phyloP scores from a whole-genome alignment of 1,140 invertebrate genomes.

The Drosophila carrolli region DNA sequence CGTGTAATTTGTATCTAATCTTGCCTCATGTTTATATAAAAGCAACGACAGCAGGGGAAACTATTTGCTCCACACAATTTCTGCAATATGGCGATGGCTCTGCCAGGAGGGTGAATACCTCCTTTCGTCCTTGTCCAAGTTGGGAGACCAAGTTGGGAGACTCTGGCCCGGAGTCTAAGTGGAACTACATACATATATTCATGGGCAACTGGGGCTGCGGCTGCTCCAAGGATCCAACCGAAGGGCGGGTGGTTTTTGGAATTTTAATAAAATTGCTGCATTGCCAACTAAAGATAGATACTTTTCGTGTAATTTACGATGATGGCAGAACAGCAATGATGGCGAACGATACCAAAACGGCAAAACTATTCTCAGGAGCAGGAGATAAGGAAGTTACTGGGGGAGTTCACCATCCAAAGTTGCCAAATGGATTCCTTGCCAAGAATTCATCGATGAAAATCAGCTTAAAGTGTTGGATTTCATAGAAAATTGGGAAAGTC shows the following conservation, averaged over 20 bases:
- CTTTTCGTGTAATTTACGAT: slow-evolving; percentile 81
- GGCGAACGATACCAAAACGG: slow-evolving; percentile 57
- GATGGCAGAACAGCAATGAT: slow-evolving; percentile 69
- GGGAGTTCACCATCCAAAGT: slow-evolving; percentile 11
- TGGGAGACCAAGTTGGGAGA: slow-evolving; percentile 3
- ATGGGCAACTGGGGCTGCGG: slow-evolving; percentile 31
- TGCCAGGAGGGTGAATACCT: slow-evolving; percentile 46
- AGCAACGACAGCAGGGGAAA: slow-evolving; percentile 60
- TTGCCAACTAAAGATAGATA: slow-evolving; percentile 81
- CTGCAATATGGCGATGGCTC: slow-evolving; percentile 68
- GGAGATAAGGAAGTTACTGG: slow-evolving; percentile 16
- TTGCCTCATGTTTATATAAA: slow-evolving; percentile 82
- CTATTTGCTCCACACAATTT: slow-evolving; percentile 61
- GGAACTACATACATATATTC: slow-evolving; percentile 57
- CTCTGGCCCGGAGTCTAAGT: slow-evolving; percentile 23
- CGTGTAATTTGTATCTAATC: slow-evolving; percentile 82
- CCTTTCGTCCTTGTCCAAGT: slow-evolving; percentile 33
- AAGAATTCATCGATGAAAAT: slow-evolving; percentile 17
- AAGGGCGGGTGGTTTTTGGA: slow-evolving; percentile 61
- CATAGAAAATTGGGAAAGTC: not conserved
- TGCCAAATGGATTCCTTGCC: not conserved
- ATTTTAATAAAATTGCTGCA: slow-evolving; percentile 81
- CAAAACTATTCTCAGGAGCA: slow-evolving; percentile 22
- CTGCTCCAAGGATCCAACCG: slow-evolving; percentile 19
- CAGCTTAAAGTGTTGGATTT: slow-evolving; percentile 15